Evolutionary conservation across 2,113 vertebrate species (phyloP), one percentile per base, ranked within the genome.

Genomic region (Aramus guarauna): DNA sequence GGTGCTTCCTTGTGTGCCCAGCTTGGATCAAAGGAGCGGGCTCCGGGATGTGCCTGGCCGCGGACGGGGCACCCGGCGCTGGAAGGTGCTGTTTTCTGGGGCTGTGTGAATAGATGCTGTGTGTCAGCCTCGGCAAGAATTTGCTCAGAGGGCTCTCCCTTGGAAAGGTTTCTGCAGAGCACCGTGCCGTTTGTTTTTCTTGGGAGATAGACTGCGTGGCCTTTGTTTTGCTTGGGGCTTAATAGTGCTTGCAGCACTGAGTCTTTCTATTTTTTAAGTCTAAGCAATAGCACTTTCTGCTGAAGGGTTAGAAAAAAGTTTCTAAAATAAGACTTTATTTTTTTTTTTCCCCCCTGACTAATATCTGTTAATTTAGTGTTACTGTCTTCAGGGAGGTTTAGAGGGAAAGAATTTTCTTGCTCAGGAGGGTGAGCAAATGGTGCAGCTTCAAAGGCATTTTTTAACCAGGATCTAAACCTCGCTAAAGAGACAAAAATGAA

Each of bases 1-100:
- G 96, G 95, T 94, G 93, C 89, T 95, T 95, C 92, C 87, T 41
- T 34, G 53, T 58, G 84, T 94, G 86, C 94, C 93, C 88, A 84
- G 1, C 59, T 26, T n/a, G 76, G 84, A 88, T 96, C 85, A 92
- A 92, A 94, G 91, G 37, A 45, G 47, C 0, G 5, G 72, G 75
- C 64, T 55, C 81, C 56, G 55, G 69, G 92, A 82, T 85, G 87
- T 82, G 74, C 48, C 67, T 47, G 86, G 77, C 69, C 0, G 0
- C 0, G 24, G 77, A 45, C 0, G 2, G 80, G 91, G 55, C 53
- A 43, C 39, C n/a, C 11, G 0, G 45, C 0, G 3, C 83, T 68
- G 86, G 43, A 34, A 71, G 37, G 7, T 34, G 72, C 83, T 71
- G 23, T 17, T 67, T 72, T 83, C 13, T 67, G 76, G 72, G 68